A percentile compares a stretch with the other conserved stretches of the same genome.
These are phyloP conservation scores for Drosophila acutilabella DNA, from an alignment of 2,888 invertebrate species.

Conservation along the genomic window DNA sequence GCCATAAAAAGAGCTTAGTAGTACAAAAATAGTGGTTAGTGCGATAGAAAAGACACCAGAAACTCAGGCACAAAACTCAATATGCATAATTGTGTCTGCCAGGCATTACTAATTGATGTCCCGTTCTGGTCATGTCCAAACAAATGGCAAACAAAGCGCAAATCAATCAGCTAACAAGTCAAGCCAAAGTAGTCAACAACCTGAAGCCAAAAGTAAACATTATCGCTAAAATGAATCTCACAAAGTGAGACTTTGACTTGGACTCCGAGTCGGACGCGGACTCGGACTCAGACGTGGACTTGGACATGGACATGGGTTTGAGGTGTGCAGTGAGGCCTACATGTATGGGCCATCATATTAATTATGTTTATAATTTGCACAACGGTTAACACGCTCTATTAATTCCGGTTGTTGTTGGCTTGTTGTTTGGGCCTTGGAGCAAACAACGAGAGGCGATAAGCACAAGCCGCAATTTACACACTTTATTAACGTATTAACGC, in stretches of 20 bases:
- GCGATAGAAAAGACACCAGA: slow-evolving; percentile 17
- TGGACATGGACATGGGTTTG: slow-evolving; percentile 32
- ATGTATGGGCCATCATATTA: slow-evolving; percentile 73
- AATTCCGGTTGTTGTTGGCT: slow-evolving; percentile 64
- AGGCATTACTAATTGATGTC: slow-evolving; percentile 80
- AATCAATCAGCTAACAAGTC: slow-evolving; percentile 76
- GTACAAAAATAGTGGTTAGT: slow-evolving; percentile 19
- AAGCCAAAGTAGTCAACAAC: slow-evolving; percentile 50
- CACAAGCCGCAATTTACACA: slow-evolving; percentile 81
- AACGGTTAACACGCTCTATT: slow-evolving; percentile 83
- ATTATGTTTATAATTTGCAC: slow-evolving; percentile 82
- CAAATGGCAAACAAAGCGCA: slow-evolving; percentile 76
- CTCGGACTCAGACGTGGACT: slow-evolving; percentile 13
- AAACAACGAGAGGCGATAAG: slow-evolving; percentile 67
- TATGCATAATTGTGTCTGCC: slow-evolving; percentile 76
- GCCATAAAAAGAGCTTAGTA: slow-evolving; percentile 36
- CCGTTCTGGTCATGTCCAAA: slow-evolving; percentile 70
- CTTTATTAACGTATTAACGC: slow-evolving; percentile 83
- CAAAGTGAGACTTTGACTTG: slow-evolving; percentile 39
- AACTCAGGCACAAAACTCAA: slow-evolving; percentile 36
- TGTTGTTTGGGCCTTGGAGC: slow-evolving; percentile 50
- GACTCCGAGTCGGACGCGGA: slow-evolving; percentile 21
- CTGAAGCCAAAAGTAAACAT: slow-evolving; percentile 75
- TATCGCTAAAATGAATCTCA: slow-evolving; percentile 73
- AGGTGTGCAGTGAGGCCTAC: slow-evolving; percentile 22